Percentiles rank a stretch among this genome's conserved stretches.
These are phyloP conservation scores for Taurulus bubalis DNA, from an alignment of 2,113 vertebrate species.

Conservation along the genomic window DNA sequence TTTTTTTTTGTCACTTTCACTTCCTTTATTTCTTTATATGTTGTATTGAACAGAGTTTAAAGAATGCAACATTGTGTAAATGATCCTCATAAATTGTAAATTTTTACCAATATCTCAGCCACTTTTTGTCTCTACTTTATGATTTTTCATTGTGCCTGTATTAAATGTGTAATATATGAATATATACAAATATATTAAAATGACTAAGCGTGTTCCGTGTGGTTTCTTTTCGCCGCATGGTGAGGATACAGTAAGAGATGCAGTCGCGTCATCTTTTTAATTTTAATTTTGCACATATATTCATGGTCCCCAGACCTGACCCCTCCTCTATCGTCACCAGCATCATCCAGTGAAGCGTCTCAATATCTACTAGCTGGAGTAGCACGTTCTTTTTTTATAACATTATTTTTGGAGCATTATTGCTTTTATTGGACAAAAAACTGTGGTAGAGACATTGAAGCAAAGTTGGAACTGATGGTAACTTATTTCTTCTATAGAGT, in stretches of 20 bases:
- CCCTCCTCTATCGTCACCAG: background rate
- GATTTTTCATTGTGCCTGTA: conserved; percentile 87
- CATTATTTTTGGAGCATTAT: background rate
- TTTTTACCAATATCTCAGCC: conserved; percentile 88
- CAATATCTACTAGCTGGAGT: background rate
- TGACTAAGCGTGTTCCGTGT: conserved; percentile 63
- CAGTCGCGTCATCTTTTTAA: no score
- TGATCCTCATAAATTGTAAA: conserved; percentile 93
- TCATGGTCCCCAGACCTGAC: background rate
- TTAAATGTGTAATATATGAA: conserved; percentile 96
- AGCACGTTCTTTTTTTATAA: no score
- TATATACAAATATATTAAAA: conserved; percentile 87
- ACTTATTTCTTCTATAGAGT: no score
- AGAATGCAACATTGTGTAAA: conserved; percentile 87
- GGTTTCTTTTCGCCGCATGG: conserved; percentile 22
- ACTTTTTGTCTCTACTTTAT: conserved; percentile 83
- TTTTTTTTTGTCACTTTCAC: conserved; percentile 56
- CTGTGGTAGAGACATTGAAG: no score
- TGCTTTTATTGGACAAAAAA: background rate
- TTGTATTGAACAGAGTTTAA: conserved; percentile 82
- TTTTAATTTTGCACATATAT: background rate
- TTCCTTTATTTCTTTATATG: conserved; percentile 82
- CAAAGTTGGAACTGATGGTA: no score
- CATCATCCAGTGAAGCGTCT: background rate
- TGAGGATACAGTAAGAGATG: background rate